Percentiles rank a stretch among this genome's conserved stretches.
These are phyloP conservation scores for Odobenus rosmarus DNA, from an alignment of 2,113 vertebrate species.

Conservation along the genomic window DNA sequence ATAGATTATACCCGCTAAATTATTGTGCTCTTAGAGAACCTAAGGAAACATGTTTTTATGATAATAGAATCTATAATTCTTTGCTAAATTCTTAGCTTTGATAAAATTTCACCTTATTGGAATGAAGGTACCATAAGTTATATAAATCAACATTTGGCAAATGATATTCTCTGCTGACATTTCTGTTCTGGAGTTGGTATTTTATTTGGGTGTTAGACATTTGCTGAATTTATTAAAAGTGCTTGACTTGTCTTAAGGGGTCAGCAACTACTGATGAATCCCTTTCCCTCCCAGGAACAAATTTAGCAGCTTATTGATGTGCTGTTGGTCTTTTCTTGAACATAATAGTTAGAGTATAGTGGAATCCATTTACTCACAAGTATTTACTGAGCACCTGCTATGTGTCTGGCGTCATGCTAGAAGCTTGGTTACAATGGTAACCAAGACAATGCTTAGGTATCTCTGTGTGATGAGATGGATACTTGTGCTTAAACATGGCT, in stretches of 20 bases:
- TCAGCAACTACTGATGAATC: neutral
- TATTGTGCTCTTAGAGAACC: constrained; percentile 41
- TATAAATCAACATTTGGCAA: constrained; percentile 67
- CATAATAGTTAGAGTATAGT: neutral
- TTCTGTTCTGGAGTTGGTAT: constrained; percentile 59
- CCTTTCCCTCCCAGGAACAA: constrained; percentile 8
- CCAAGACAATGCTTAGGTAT: neutral
- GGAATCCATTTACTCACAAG: neutral
- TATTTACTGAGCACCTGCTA: neutral
- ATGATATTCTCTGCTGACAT: constrained; percentile 71
- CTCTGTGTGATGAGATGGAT: neutral
- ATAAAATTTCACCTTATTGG: constrained; percentile 62
- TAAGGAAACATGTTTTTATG: constrained; percentile 54
- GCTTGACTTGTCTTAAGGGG: constrained; percentile 61
- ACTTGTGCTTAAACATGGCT: neutral
- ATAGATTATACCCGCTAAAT: constrained; percentile 41
- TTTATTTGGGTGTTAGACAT: constrained; percentile 64
- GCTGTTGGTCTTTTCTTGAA: neutral
- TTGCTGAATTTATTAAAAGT: constrained; percentile 61
- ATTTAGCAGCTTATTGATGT: constrained; percentile 34
- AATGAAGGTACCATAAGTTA: constrained; percentile 53
- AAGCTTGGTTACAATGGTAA: neutral
- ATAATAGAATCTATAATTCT: constrained; percentile 55
- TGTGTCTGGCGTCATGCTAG: neutral
- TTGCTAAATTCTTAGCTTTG: constrained; percentile 62